Evolutionary conservation across 1,140 invertebrate genomes (phyloP), one percentile per base, ranked within the genome.

Genomic region (Elymnias hypermnestra): DNA sequence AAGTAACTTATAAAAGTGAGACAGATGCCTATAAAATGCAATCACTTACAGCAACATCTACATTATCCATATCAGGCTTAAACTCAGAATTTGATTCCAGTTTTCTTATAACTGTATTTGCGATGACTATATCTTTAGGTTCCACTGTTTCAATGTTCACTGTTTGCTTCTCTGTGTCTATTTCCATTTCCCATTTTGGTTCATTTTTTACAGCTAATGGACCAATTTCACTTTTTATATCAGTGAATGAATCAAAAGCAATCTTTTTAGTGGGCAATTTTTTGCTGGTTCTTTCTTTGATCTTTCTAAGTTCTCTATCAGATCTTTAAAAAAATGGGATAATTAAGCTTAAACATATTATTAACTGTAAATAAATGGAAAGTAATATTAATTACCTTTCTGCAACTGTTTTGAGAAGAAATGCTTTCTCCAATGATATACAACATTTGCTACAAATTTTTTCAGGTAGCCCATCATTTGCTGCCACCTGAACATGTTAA

Each of bases 141-240:
- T 79, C 69, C 10, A 79, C 60, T 13, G 59, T 60, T 13, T 70
- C 70, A 10, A 70, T 50, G 17, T 57, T 58, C 25, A 40, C 42
- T 5, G 58, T 39, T 21, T 15, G 13, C n/a, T 38, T 55, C 13
- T 62, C 51, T 2, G 59, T 38, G 52, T 84, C 77, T 39, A 84
- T 71, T 63, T 84, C 81, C 59, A 81, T 62, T 47, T 84, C 81
- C 78, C 78, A 83, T 60, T 72, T 72, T 50, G 81, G 81, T 43
- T 84, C 81, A 8, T 51, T 10, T 60, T 84, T 84, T 5, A 84
- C 49, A 17, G 54, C 52, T n/a, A 84, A 25, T 21, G 81, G 76
- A 17, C 67, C 75, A 48, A 84, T 84, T 46, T 84, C 78, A 67
- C 74, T 76, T 63, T 84, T 84, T 7, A 84, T 82, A 21, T 84